phyloP scores from a whole-genome alignment of 2,113 vertebrate genomes.

The Platycercus adscitus region DNA sequence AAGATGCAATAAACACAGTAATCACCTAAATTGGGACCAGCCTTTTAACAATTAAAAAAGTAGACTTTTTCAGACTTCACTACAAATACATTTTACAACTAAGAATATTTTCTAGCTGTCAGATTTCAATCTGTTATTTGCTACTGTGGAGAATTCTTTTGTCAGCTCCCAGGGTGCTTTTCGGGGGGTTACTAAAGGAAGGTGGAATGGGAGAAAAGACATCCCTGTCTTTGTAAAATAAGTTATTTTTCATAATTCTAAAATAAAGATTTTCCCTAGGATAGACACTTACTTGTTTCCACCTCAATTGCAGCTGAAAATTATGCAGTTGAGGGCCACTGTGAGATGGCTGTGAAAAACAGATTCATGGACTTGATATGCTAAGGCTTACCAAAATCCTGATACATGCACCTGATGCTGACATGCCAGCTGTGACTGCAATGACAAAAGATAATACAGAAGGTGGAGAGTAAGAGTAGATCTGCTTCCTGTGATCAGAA shows the following conservation, averaged over 20 bases:
- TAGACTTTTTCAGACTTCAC: background rate
- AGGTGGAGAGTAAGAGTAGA: background rate
- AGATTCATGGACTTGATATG: background rate
- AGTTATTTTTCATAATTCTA: background rate
- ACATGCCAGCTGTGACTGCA: background rate
- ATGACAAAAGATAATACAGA: background rate
- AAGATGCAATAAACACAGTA: background rate
- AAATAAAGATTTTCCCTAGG: background rate
- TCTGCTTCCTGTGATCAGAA: background rate
- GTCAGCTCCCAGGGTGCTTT: conserved; percentile 1
- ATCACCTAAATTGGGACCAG: background rate
- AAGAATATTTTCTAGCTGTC: conserved; percentile 29
- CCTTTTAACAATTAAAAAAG: background rate
- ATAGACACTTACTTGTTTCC: background rate
- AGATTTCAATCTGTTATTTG: background rate
- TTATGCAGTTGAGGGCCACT: background rate
- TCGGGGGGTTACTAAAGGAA: background rate
- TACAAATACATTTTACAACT: background rate
- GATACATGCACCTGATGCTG: too few relatives aligned
- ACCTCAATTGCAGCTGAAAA: background rate
- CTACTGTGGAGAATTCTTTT: conserved; percentile 22
- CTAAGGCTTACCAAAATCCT: background rate
- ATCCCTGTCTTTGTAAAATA: background rate
- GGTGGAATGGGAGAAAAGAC: background rate
- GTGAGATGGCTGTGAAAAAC: background rate